A percentile compares a stretch with the other conserved stretches of the same genome.
Evolutionary conservation across 1,140 invertebrate genomes (phyloP).

Genomic region (Tyrophagus putrescentiae): DNA sequence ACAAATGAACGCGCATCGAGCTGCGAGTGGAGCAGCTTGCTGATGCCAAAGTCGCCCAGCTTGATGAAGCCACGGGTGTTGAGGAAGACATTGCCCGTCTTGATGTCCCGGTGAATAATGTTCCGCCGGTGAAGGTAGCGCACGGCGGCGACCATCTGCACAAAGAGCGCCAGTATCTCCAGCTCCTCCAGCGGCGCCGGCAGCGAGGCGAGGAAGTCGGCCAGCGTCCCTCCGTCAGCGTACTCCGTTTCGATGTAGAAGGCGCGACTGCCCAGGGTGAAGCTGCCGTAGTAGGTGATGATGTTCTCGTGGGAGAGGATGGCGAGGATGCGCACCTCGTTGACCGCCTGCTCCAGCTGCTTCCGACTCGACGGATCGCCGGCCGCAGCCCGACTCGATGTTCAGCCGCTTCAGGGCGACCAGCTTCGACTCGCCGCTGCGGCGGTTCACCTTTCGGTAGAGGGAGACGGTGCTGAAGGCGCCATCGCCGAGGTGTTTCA

Average conservation of each 20-base stretch:
- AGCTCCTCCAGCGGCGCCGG: conserved; percentile 41
- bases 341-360: conserved; percentile 45
- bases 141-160: conserved; percentile 53
- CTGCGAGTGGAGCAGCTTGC: conserved; percentile 52
- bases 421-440: background rate
- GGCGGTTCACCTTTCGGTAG: background rate
- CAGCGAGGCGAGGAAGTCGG: conserved; percentile 45
- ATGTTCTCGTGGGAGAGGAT: conserved; percentile 58
- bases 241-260: conserved; percentile 68
- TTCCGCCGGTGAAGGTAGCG: conserved; percentile 54
- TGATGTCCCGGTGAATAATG: conserved; percentile 59
- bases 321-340: conserved; percentile 54
- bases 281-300: conserved; percentile 55
- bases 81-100: conserved; percentile 60
- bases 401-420: conserved; percentile 3
- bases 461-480: conserved; percentile 5
- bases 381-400: background rate
- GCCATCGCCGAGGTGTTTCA: no score
- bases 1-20: conserved; percentile 55
- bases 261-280: conserved; percentile 49
- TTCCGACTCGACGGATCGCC: background rate
- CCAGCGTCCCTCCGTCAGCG: conserved; percentile 52
- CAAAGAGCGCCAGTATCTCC: conserved; percentile 48
- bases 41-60: conserved; percentile 65
- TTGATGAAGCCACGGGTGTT: conserved; percentile 50